A percentile compares a stretch with the other conserved stretches of the same genome.
Conservation (phyloP, 1,140 invertebrate genomes). For the Asbolus verrucosus region DNA sequence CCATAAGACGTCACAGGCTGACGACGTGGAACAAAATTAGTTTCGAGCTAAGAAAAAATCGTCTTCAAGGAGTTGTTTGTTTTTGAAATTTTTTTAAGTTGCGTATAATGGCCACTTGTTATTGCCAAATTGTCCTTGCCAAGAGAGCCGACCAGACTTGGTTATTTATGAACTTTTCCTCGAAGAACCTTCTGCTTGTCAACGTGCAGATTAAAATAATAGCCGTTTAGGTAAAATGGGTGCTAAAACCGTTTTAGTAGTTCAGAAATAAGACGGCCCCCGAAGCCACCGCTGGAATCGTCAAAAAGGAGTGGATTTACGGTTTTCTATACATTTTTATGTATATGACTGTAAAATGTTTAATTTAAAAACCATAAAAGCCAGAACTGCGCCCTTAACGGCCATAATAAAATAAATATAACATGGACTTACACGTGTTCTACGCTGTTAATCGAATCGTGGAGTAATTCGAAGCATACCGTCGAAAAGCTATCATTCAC, state of each 20-base stretch:
- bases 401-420: constrained; percentile 15
- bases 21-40: constrained; percentile 15
- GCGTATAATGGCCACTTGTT: constrained; percentile 32
- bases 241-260: too few relatives aligned
- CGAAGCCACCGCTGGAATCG: not conserved
- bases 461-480: constrained; percentile 7
- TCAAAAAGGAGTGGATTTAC: not conserved
- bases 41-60: constrained; percentile 1
- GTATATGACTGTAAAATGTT: constrained; percentile 8
- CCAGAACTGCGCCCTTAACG: not conserved
- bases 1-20: constrained; percentile 18
- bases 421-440: constrained; percentile 19
- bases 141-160: constrained; percentile 3
- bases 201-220: too few relatives aligned
- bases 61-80: not conserved
- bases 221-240: too few relatives aligned
- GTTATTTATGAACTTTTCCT: constrained; percentile 32
- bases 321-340: not conserved
- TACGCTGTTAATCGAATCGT: constrained; percentile 18
- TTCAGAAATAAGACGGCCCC: too few relatives aligned
- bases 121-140: constrained; percentile 35
- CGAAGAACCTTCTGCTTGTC: too few relatives aligned
- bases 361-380: constrained; percentile 41
- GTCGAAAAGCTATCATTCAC: constrained; percentile 34
- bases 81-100: constrained; percentile 18